Conservation (phyloP, 2,797 vertebrate genomes). For the Gallirallus australis region DNA sequence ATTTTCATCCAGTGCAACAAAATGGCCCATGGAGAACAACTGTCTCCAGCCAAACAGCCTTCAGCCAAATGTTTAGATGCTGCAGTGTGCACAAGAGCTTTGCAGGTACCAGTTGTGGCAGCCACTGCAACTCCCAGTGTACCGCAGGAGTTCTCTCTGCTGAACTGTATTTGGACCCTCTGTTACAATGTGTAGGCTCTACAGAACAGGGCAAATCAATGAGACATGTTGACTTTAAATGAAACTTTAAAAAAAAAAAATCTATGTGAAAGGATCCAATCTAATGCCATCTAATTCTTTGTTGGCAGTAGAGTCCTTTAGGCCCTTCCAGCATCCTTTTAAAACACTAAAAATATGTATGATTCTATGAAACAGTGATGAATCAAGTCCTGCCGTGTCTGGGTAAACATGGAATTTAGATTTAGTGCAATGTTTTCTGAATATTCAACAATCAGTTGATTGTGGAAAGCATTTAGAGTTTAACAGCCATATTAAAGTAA, state of each 20-base stretch:
- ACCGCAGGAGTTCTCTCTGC: neutral
- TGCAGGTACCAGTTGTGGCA: neutral
- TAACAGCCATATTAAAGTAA: neutral
- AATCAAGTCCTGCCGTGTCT: neutral
- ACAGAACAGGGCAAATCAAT: neutral
- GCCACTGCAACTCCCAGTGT: neutral
- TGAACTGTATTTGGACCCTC: neutral
- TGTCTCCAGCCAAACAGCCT: neutral
- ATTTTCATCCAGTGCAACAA: neutral
- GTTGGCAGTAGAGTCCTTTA: neutral
- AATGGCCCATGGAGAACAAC: neutral
- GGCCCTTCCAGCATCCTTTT: neutral
- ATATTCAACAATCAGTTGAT: slow-evolving; percentile 1
- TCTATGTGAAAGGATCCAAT: neutral
- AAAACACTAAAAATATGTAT: neutral
- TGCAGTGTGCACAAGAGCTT: neutral
- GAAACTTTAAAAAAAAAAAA: neutral
- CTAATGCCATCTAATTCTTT: neutral
- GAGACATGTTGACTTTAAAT: neutral
- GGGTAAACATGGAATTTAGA: slow-evolving; percentile 15
- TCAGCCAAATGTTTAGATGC: neutral
- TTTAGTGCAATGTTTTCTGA: neutral
- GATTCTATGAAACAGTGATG: neutral
- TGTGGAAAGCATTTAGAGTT: neutral
- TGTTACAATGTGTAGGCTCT: neutral